phyloP scores from a whole-genome alignment of 2,113 vertebrate genomes.

The Mormyrus lacerda region DNA sequence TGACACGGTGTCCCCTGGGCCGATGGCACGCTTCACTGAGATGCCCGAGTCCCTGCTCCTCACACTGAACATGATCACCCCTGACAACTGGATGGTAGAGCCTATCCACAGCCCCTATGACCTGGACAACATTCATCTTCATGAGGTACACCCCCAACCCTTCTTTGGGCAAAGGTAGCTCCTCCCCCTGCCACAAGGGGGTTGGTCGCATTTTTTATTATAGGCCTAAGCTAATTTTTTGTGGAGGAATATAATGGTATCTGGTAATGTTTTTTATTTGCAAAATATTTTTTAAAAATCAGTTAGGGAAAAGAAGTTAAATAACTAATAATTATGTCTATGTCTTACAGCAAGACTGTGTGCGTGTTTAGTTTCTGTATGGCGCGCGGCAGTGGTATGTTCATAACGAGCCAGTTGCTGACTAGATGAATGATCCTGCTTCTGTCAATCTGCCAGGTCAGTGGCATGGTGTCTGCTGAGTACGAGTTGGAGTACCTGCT shows the following conservation, averaged over 20 bases:
- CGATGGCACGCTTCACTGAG: slow-evolving; percentile 78
- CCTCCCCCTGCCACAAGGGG: background rate
- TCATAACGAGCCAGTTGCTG: background rate
- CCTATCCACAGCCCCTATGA: slow-evolving; percentile 79
- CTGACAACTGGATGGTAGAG: slow-evolving; percentile 92
- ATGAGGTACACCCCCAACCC: slow-evolving; percentile 65
- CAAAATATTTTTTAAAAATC: background rate
- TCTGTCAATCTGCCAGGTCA: slow-evolving; percentile 54
- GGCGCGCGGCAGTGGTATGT: background rate
- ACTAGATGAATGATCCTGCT: background rate
- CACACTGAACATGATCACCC: slow-evolving; percentile 91
- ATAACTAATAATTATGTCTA: background rate
- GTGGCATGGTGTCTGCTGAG: slow-evolving; percentile 68
- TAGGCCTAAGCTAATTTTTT: background rate
- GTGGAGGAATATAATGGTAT: background rate
- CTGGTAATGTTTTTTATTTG: background rate
- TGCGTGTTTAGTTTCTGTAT: background rate
- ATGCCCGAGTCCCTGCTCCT: slow-evolving; percentile 83
- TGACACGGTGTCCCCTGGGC: slow-evolving; percentile 64
- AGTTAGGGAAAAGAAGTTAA: background rate
- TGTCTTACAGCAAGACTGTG: background rate
- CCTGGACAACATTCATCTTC: slow-evolving; percentile 89
- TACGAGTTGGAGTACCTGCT: slow-evolving; percentile 89
- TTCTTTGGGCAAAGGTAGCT: background rate
- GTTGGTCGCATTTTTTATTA: background rate